Evolutionary conservation across 2,888 invertebrate genomes (phyloP), one percentile per base, ranked within the genome.

Genomic region (Calameuta filiformis): DNA sequence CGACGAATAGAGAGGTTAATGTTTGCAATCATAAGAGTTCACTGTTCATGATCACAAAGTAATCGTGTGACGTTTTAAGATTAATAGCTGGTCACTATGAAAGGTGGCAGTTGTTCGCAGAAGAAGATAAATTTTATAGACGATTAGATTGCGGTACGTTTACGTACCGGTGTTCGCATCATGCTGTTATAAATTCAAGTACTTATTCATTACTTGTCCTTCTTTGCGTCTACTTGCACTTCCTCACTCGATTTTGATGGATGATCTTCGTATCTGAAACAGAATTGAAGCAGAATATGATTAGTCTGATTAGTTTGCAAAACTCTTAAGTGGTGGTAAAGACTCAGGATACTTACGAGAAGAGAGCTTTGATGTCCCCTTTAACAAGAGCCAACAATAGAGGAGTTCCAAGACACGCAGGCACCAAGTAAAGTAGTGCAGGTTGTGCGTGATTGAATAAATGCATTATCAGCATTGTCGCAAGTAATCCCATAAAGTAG

Each of bases 361-460:
- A 97, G 86, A 99, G 93, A 9, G 96, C 95, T 86, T 96, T 96
- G 78, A 98, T 92, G 90, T 99, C 99, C 35, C 99, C 99, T 87
- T 96, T 95, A 68, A 98, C 91, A 69, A 98, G 92, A 12, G 99
- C 99, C 23, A 99, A 92, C n/a, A 95, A 89, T 37, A 98, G 92
- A 30, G 99, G 99, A 69, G 97, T 96, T 81, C 96, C 97, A 85
- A 99, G 93, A 92, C 99, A 99, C 23, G 98, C 97, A 11, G 99
- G 99, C 81, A 99, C 99, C 83, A 99, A 93, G 92, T 99, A 99
- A 87, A 99, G 93, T 79, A 99, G 94, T 76, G 99, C 99, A 0
- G 99, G 99, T 94, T 99, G 98, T 35, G 99, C 99, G 93, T 98
- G 99, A 92, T 98, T 98, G 93, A 98, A 99, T 85, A 98, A 94